phyloP scores from a whole-genome alignment of 2,888 invertebrate species.

The Morinoia aosen region DNA sequence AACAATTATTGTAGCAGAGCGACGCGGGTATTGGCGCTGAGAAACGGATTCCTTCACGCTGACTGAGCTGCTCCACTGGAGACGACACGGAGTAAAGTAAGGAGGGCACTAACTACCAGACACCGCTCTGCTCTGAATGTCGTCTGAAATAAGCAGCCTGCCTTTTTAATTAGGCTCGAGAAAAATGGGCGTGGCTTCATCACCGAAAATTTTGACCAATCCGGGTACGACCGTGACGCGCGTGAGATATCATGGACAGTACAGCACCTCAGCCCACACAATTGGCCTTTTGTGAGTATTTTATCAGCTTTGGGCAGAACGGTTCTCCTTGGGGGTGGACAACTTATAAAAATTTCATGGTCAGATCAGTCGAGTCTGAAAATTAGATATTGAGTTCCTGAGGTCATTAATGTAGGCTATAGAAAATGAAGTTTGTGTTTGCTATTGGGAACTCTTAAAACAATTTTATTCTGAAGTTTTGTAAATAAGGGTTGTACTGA shows the following conservation, averaged over 20 bases:
- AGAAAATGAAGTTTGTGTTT: too few species aligned
- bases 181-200: not conserved
- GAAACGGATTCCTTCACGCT: not conserved
- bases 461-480: not conserved
- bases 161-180: not conserved
- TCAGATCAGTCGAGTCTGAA: too few species aligned
- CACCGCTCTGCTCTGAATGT: not conserved
- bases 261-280: not conserved
- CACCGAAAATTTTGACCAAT: not conserved
- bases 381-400: too few species aligned
- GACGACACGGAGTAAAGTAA: not conserved
- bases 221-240: not conserved
- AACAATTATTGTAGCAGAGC: not conserved
- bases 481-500: not conserved
- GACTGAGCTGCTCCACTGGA: not conserved
- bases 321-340: not conserved
- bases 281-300: not conserved
- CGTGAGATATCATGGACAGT: not conserved
- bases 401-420: too few species aligned
- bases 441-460: not conserved
- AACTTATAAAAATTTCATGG: too few species aligned
- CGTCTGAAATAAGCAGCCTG: not conserved
- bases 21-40: not conserved
- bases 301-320: not conserved
- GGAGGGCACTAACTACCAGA: not conserved